Evolutionary conservation across 2,888 invertebrate genomes (phyloP), one percentile per base, ranked within the genome.

Genomic region (Chrysolina americana): DNA sequence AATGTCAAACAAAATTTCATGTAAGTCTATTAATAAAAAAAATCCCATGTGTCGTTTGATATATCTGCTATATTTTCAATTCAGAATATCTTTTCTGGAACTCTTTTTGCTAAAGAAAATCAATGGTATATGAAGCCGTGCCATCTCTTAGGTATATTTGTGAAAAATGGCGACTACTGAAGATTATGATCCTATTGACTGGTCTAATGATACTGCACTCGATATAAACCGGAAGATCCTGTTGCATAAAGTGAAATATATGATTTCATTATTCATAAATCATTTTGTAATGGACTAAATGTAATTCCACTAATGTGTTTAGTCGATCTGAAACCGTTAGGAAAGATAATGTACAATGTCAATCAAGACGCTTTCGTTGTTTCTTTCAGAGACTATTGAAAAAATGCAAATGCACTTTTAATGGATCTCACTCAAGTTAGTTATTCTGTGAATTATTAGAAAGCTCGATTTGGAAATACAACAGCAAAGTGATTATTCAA

Each of bases 201-300:
- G 21, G 53, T 21, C 53, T 53, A 53, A 53, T 11, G 10, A 10
- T 48, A 2, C 53, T 53, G 53, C 53, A 53, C 53, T 53, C 19
- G 19, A 53, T 19, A 21, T 53, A 53, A 11, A 53, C 53, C 53
- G 53, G 53, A 53, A 53, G 53, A 53, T 53, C 53, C 53, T 53
- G 53, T 36, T 59, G 36, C 36, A 59, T 17, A 59, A 23, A 59
- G n/a, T 59, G 36, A 59, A 59, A 28, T 28, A 28, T 59, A 59
- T 36, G 59, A 59, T 59, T 59, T 59, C 17, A 59, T 36, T 59
- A 59, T 59, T 59, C 59, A 59, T 59, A 59, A 59, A 59, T 59
- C 59, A 59, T 59, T 59, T 2, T 17, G 59, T 23, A 59, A 28
- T 28, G 17, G 59, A 36, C 21, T 53, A 53, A 53, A 28, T 36